Conservation (phyloP, 2,888 invertebrate species). For the Dendrolimus houi region DNA sequence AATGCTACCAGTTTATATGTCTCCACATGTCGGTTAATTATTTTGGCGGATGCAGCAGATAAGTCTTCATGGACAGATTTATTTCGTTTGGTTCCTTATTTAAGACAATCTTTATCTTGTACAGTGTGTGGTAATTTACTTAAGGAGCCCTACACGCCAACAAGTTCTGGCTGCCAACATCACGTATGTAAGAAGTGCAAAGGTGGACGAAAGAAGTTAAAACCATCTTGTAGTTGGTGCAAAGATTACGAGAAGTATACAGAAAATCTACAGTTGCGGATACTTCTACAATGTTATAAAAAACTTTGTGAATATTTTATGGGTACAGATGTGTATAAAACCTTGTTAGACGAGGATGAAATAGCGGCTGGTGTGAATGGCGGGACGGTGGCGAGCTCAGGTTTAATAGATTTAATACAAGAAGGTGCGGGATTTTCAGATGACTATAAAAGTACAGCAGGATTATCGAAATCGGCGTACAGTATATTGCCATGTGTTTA, state of each 20-base stretch:
- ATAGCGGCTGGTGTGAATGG: constrained; percentile 69
- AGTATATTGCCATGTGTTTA: constrained; percentile 85
- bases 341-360: constrained; percentile 71
- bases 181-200: constrained; percentile 91
- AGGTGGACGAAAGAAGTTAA: constrained; percentile 89
- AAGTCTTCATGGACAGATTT: constrained; percentile 87
- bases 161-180: constrained; percentile 88
- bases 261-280: constrained; percentile 88
- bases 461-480: constrained; percentile 84
- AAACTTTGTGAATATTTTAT: constrained; percentile 90
- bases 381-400: constrained; percentile 70
- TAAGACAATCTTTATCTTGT: constrained; percentile 91
- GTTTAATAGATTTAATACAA: constrained; percentile 84
- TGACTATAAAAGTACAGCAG: constrained; percentile 83
- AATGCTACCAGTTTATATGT: constrained; percentile 89
- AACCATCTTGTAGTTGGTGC: constrained; percentile 90
- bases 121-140: constrained; percentile 91
- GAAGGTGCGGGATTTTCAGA: constrained; percentile 88
- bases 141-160: constrained; percentile 88
- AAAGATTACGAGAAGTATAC: constrained; percentile 88
- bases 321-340: constrained; percentile 82
- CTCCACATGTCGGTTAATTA: constrained; percentile 86
- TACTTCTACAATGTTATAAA: constrained; percentile 91
- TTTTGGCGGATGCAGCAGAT: constrained; percentile 83
- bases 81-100: constrained; percentile 87